A percentile compares a stretch with the other conserved stretches of the same genome.
These are phyloP conservation scores for Macropodus opercularis DNA, from an alignment of 2,797 vertebrate genomes.

Conservation along the genomic window DNA sequence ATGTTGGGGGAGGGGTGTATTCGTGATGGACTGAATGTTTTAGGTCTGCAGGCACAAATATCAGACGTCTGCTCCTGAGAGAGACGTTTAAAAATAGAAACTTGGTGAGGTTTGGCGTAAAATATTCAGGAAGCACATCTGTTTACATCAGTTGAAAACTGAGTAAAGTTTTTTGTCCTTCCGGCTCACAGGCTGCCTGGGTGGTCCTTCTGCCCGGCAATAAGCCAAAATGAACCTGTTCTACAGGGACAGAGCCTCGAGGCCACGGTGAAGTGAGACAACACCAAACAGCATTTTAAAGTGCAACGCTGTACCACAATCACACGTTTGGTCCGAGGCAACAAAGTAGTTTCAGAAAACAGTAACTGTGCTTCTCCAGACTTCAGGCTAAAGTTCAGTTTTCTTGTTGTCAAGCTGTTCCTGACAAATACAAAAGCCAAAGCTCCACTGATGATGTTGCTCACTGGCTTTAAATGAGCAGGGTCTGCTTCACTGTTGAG, in stretches of 20 bases:
- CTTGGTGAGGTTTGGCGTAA: not conserved
- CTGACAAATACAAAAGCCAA: constrained; percentile 13
- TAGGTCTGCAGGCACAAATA: not conserved
- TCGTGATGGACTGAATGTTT: constrained; percentile 23
- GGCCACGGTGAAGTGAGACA: constrained; percentile 2
- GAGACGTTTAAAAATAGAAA: not conserved
- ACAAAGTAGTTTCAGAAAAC: constrained; percentile 21
- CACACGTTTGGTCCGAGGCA: constrained; percentile 18
- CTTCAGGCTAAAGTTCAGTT: constrained; percentile 4
- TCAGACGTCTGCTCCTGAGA: not conserved
- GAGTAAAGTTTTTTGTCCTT: no score
- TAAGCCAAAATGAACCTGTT: constrained; percentile 3
- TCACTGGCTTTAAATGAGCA: not conserved
- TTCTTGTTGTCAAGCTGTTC: not conserved
- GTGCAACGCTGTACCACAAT: constrained; percentile 19
- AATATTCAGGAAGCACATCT: not conserved
- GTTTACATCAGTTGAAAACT: not conserved
- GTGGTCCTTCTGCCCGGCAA: constrained; percentile 1
- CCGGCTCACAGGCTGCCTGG: not conserved
- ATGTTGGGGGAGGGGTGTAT: constrained; percentile 5
- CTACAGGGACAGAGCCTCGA: constrained; percentile 11
- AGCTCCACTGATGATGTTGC: constrained; percentile 4
- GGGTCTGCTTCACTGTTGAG: constrained; percentile 12
- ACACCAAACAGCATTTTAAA: not conserved
- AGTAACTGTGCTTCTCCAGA: not conserved